A percentile compares a stretch with the other conserved stretches of the same genome.
phyloP scores from a whole-genome alignment of 2,888 invertebrate species.

The Athetis lepigone region DNA sequence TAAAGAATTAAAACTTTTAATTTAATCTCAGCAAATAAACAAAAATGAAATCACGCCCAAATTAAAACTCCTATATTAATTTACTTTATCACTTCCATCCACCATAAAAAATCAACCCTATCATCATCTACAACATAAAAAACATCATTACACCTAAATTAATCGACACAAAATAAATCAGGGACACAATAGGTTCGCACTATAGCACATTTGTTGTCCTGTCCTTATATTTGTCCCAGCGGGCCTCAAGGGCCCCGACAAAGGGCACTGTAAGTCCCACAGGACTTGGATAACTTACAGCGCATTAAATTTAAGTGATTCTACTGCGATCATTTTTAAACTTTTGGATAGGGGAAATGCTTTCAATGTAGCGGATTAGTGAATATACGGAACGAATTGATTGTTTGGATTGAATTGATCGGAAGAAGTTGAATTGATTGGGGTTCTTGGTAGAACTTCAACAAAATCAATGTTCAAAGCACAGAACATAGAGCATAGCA shows the following conservation, averaged over 20 bases:
- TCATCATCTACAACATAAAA: conserved; percentile 14
- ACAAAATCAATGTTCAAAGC: too few relatives aligned
- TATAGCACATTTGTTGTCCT: conserved; percentile 76
- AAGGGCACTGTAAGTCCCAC: conserved; percentile 75
- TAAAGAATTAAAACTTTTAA: not conserved
- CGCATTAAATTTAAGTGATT: conserved; percentile 89
- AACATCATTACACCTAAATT: conserved; percentile 55
- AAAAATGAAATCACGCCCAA: conserved; percentile 7
- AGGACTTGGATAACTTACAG: conserved; percentile 81
- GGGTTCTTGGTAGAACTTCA: conserved; percentile 5
- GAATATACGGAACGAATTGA: conserved; percentile 37
- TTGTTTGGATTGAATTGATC: conserved; percentile 34
- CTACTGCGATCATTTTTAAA: conserved; percentile 80
- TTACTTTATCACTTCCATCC: not conserved
- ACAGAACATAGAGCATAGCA: too few relatives aligned
- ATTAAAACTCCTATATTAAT: conserved; percentile 1
- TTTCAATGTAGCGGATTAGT: conserved; percentile 49
- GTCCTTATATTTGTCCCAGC: conserved; percentile 69
- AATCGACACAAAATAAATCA: conserved; percentile 63
- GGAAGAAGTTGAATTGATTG: conserved; percentile 9
- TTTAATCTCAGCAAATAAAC: not conserved
- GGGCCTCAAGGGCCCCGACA: conserved; percentile 72
- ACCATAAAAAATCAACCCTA: conserved; percentile 12
- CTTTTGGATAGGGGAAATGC: conserved; percentile 64
- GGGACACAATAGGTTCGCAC: conserved; percentile 63